Base-by-base conservation (phyloP, 1,140 invertebrate species). In the Laupala kohalensis region DNA sequence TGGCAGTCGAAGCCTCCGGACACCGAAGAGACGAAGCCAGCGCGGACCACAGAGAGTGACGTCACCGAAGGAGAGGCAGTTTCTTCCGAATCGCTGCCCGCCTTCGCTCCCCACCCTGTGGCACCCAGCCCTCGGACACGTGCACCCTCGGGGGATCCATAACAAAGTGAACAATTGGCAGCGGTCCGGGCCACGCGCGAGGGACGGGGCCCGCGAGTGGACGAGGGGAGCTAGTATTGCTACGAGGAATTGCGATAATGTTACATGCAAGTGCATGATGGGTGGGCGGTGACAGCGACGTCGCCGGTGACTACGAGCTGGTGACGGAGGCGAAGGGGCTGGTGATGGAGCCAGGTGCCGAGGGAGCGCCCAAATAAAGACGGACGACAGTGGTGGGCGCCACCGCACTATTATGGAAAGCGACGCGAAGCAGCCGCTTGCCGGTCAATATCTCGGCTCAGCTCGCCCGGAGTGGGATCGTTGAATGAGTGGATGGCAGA, bases 81-180 rank as follows among this genome's bases (percentile, higher is more conserved):
- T n/a, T n/a, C n/a, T n/a, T n/a, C n/a, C n/a, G n/a, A n/a, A n/a
- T n/a, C n/a, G n/a, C n/a, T n/a, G n/a, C n/a, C n/a, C n/a, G n/a
- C n/a, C n/a, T n/a, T n/a, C n/a, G n/a, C n/a, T n/a, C n/a, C n/a
- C n/a, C n/a, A n/a, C n/a, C n/a, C n/a, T n/a, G n/a, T n/a, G n/a
- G n/a, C n/a, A n/a, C n/a, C n/a, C n/a, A n/a, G n/a, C n/a, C n/a
- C n/a, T n/a, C n/a, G n/a, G 28, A 5, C 67, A 4, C 6, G 13
- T 23, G n/a, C 67, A 12, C 28, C 67, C 67, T 68, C 67, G n/a
- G 27, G 67, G 67, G 67, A 68, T 68, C 12, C 28, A 68, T 68
- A 68, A 37, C 67, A 37, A 68, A 68, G 67, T 68, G 67, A 29
- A 37, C 67, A 68, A 68, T 68, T 68, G 67, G 67, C 26, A 30